Percentiles rank a stretch among this genome's conserved stretches.
These are phyloP conservation scores for Asarcornis scutulata DNA, from an alignment of 2,113 vertebrate species.

Conservation along the genomic window DNA sequence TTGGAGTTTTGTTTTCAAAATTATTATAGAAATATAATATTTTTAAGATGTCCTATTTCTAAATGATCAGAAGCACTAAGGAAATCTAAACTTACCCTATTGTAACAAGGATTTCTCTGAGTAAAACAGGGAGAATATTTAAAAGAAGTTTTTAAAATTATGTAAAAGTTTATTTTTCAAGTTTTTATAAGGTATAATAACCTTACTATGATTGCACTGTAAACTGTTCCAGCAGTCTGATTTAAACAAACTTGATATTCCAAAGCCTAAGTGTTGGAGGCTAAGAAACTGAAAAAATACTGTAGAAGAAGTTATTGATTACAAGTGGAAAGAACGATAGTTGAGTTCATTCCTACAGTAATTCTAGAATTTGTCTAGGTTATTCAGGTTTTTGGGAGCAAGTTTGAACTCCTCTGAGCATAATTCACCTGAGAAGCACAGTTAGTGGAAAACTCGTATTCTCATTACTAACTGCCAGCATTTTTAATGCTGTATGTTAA, in stretches of 20 bases:
- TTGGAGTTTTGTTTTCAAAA: conserved; percentile 22
- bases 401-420: not conserved
- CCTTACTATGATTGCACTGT: conserved; percentile 58
- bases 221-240: conserved; percentile 45
- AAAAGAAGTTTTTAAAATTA: not conserved
- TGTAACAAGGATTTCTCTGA: not conserved
- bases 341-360: conserved; percentile 8
- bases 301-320: conserved; percentile 43
- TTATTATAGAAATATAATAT: not conserved
- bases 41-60: not conserved
- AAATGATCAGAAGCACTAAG: not conserved
- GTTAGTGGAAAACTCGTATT: conserved; percentile 45
- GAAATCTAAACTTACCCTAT: conserved; percentile 3
- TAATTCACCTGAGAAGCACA: conserved; percentile 60
- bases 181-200: conserved; percentile 37
- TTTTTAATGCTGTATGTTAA: conserved; percentile 36
- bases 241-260: conserved; percentile 43
- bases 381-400: conserved; percentile 17
- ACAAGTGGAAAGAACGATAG: not conserved
- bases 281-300: conserved; percentile 33
- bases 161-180: conserved; percentile 34
- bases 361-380: conserved; percentile 8
- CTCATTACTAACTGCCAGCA: conserved; percentile 20
- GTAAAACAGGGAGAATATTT: not conserved
- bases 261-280: not conserved